Percentiles rank a stretch among this genome's conserved stretches.
Evolutionary conservation across 92 coral and sea anemone species (phyloP).

Genomic region (Epizoanthus scotinus): DNA sequence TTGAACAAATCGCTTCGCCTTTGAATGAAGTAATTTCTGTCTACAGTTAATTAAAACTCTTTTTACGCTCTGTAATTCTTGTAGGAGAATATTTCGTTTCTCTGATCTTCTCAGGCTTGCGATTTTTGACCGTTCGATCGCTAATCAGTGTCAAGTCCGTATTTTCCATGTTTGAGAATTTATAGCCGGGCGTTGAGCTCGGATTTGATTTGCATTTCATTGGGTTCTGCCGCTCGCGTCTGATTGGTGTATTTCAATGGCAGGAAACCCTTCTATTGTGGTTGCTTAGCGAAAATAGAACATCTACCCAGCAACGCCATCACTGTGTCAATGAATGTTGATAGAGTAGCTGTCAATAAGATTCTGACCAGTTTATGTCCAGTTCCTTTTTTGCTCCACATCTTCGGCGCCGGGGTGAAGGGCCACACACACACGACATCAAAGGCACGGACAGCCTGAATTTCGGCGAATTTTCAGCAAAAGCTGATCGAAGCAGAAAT

Average conservation of each 20-base stretch:
- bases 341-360: conserved; percentile 80
- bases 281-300: conserved; percentile 94
- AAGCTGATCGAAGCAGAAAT: conserved; percentile 39
- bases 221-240: conserved; percentile 59
- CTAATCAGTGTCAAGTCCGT: neutral
- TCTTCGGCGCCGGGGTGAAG: conserved; percentile 67
- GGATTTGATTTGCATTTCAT: conserved; percentile 57
- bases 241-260: conserved; percentile 69
- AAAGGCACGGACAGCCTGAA: conserved; percentile 11
- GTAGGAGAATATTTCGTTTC: neutral
- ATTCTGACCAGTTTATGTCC: conserved; percentile 39
- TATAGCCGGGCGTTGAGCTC: conserved; percentile 38
- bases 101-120: neutral
- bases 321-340: conserved; percentile 67
- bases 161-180: conserved; percentile 4
- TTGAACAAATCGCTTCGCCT: conserved; percentile 59
- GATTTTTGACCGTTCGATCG: neutral
- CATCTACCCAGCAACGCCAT: conserved; percentile 97
- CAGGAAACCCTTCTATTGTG: conserved; percentile 85
- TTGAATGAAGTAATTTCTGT: neutral
- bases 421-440: conserved; percentile 62
- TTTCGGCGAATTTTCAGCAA: conserved; percentile 17
- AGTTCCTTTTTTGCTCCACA: conserved; percentile 47
- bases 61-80: neutral
- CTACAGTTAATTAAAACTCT: neutral